phyloP scores from a whole-genome alignment of 2,888 invertebrate genomes.

The Trichogramma dendrolimi region DNA sequence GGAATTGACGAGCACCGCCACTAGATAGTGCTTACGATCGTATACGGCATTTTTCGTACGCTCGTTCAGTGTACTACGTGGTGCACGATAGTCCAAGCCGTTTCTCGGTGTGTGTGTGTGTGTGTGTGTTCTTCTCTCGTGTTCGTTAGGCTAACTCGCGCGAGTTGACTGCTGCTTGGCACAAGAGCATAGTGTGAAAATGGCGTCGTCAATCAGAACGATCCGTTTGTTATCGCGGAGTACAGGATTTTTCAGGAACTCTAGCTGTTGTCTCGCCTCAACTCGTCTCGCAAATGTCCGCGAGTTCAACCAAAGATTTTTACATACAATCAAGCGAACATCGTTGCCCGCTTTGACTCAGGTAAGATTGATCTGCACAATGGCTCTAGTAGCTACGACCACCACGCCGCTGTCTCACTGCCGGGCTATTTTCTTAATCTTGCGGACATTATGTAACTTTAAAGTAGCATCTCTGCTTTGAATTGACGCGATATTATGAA shows the following conservation, averaged over 20 bases:
- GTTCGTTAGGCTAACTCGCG: not conserved
- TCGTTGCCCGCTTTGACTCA: slow-evolving; percentile 30
- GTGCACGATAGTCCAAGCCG: no score
- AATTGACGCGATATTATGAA: no score
- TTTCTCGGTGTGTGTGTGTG: no score
- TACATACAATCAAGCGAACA: slow-evolving; percentile 33
- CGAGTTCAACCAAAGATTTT: slow-evolving; percentile 32
- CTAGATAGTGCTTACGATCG: no score
- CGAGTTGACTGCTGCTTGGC: slow-evolving; percentile 15
- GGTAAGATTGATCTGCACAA: slow-evolving; percentile 34
- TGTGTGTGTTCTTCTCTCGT: not conserved
- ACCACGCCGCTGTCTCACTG: no score
- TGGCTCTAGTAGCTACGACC: no score
- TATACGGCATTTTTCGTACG: no score
- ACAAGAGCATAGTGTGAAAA: slow-evolving; percentile 33
- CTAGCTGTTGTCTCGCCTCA: slow-evolving; percentile 32
- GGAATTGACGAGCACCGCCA: no score
- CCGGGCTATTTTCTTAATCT: no score
- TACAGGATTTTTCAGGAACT: slow-evolving; percentile 39
- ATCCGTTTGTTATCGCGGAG: slow-evolving; percentile 42
- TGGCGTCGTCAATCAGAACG: slow-evolving; percentile 44
- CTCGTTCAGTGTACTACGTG: no score
- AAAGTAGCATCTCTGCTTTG: no score
- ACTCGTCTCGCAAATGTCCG: slow-evolving; percentile 23
- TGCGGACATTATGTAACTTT: no score